These are phyloP conservation scores for Cardinalis cardinalis DNA, from an alignment of 2,113 vertebrate species.

Conservation along the genomic window DNA sequence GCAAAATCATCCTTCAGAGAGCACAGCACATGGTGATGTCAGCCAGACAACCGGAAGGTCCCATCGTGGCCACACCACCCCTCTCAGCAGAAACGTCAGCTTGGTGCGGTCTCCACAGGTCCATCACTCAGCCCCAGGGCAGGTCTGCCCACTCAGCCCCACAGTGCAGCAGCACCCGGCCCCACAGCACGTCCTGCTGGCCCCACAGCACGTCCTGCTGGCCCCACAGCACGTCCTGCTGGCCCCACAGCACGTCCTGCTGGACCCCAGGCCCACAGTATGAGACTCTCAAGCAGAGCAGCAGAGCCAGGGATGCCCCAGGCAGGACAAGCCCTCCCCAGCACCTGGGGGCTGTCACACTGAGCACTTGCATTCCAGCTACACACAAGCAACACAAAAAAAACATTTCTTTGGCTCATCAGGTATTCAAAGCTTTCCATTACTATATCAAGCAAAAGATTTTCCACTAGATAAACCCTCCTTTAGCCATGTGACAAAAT, in stretches of 20 bases:
- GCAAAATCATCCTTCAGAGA: not conserved
- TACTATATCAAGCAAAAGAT: not conserved
- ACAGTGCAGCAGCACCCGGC: too few relatives aligned
- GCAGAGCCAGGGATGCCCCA: not conserved
- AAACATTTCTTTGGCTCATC: not conserved
- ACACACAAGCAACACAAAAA: accelerated
- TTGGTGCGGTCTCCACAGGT: not conserved
- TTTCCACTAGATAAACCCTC: not conserved
- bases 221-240: too few relatives aligned
- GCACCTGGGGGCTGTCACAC: accelerated
- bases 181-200: not conserved
- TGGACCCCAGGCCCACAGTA: not conserved
- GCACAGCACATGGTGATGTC: accelerated
- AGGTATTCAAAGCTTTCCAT: not conserved
- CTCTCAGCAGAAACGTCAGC: accelerated
- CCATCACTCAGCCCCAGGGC: not conserved
- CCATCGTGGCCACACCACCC: accelerated
- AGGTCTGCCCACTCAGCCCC: not conserved
- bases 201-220: too few relatives aligned
- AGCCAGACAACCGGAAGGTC: not conserved
- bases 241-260: not conserved
- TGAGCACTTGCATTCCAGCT: accelerated
- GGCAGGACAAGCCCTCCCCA: not conserved
- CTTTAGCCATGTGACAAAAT: not conserved
- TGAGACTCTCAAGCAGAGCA: not conserved